Base-by-base conservation (phyloP, 2,113 vertebrate genomes). In the Taxidea taxus region DNA sequence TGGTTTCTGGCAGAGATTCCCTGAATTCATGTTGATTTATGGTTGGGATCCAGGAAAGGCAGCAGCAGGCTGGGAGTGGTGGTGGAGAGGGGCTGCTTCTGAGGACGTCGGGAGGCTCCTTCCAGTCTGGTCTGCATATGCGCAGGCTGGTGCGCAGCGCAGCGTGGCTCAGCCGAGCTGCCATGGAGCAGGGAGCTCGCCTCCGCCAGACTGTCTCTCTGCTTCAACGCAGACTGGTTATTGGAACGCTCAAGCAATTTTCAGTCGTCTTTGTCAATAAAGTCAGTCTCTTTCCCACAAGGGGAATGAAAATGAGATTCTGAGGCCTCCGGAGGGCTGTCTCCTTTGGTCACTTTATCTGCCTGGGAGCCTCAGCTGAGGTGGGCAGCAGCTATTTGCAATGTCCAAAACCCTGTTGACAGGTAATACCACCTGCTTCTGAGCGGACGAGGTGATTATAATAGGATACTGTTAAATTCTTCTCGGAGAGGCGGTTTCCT, bases 181-280 rank as follows among this genome's bases (percentile, higher is more conserved):
- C 8, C 25, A 14, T 4, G 70, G 81, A 77, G 96, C 95, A 29
- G 60, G 89, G 93, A 44, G 94, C 90, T 85, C 0, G 87, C 68
- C 91, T 97, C 97, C 16, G 62, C 96, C 97, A 97, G 95, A 85
- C 89, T 96, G 96, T 94, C 96, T 96, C 95, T 95, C 93, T 88
- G 95, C 96, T 51, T 95, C 93, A n/a, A 2, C 15, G 62, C 89
- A 94, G 95, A 86, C 95, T 90, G 96, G 74, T 93, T 94, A 82
- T 91, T 96, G 97, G 95, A 95, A 91, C 23, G n/a, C 95, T 95
- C 92, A 58, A 49, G 89, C 96, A 93, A 90, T 97, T 97, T 97
- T 94, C 95, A 94, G 97, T 97, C 78, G 0, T 95, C 96, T 95
- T 90, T 94, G 97, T 95, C 96, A 97, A 97, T 97, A 93, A 96